Evolutionary conservation across 2,888 invertebrate genomes (phyloP).

Genomic region (Drosophila tanythrix): DNA sequence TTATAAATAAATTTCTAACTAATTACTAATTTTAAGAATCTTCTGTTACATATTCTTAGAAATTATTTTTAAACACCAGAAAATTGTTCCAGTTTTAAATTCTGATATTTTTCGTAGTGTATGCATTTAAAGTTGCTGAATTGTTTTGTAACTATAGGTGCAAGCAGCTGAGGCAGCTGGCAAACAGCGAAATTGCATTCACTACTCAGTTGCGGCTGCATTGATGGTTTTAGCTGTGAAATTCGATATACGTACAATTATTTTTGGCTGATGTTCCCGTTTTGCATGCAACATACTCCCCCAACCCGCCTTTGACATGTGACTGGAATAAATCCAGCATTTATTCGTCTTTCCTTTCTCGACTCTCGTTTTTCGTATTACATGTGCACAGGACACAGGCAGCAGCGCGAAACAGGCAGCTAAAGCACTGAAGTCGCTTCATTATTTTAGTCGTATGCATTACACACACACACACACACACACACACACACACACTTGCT

Average conservation of each 20-base stretch:
- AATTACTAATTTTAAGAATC: no score
- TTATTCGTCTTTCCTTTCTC: conserved; percentile 8
- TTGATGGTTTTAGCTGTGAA: conserved; percentile 28
- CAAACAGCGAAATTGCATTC: neutral
- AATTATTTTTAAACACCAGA: neutral
- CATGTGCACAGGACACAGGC: conserved; percentile 1
- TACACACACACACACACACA: conserved; percentile 10
- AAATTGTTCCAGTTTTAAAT: neutral
- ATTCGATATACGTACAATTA: conserved; percentile 60
- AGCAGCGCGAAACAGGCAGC: conserved; percentile 3
- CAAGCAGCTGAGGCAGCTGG: conserved; percentile 21
- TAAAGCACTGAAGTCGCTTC: conserved; percentile 52
- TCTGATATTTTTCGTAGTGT: neutral
- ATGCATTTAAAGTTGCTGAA: conserved; percentile 28
- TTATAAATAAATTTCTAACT: neutral
- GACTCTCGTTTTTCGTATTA: neutral
- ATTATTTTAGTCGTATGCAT: conserved; percentile 55
- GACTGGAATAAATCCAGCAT: conserved; percentile 32
- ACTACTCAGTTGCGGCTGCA: conserved; percentile 9
- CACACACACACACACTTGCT: conserved; percentile 7
- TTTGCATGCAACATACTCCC: neutral
- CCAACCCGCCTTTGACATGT: neutral
- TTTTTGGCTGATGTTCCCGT: conserved; percentile 19
- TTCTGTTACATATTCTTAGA: fast-evolving
- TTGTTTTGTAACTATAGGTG: conserved; percentile 40